Evolutionary conservation across 1,140 invertebrate species (phyloP), one percentile per base, ranked within the genome.

Genomic region (Lucilia sericata): DNA sequence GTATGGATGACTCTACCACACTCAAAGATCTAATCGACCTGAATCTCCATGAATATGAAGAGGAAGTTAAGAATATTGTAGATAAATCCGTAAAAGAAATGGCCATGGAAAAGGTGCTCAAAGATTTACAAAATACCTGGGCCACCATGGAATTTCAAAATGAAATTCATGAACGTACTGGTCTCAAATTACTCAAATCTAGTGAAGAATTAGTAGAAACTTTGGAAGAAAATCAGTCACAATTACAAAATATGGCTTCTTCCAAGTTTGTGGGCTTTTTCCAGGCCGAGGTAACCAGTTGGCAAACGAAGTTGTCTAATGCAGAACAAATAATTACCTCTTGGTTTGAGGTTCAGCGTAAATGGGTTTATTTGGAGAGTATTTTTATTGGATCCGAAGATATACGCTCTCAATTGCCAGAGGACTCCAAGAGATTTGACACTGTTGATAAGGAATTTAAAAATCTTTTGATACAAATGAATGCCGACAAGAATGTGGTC

Each of bases 351-450:
- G 98, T 99, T 13, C 98, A 99, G 91, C 92, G 97, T 74, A 96
- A 97, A 80, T 99, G 98, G 98, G 95, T 95, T 85, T 96, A 99
- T 91, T 92, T 99, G 74, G 98, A 99, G 91, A 97, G 96, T 85
- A 99, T 99, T 87, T 99, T 99, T 88, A 97, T 98, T 78, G 97
- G 96, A 0, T 98, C 97, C 0, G 98, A 98, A 89, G 98, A 99
- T 91, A 99, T 99, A 87, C 93, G 97, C 75, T 94, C 94, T 36
- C 98, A 99, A 90, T 92, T 99, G 75, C 98, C 98, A 0, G 96
- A 97, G 88, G 98, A 99, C 88, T 97, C 97, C 0, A 95, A 94
- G 84, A 93, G 97, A 88, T 99, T 99, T 91, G 97, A 98, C 91
- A 93, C 91, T 84, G 96, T 98, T 85, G 97, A 99, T 91, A 94